Evolutionary conservation across 2,888 invertebrate genomes (phyloP), one percentile per base, ranked within the genome.

Genomic region (Metellina segmentata): DNA sequence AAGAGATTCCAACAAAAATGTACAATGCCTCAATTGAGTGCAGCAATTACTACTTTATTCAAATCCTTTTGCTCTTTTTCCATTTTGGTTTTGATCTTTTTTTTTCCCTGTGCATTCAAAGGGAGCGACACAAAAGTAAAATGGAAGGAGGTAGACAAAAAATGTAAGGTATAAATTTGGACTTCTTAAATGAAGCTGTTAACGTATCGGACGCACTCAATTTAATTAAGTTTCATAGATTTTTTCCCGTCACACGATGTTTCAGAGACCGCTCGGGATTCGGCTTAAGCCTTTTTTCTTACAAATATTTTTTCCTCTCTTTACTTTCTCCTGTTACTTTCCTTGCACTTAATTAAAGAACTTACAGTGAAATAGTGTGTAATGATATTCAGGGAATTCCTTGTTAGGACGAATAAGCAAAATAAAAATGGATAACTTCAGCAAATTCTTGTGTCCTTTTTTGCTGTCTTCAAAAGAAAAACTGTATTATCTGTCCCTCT

Each of bases 131-230:
- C 61, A 61, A 16, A 20, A 74, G 48, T 34, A 74, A 74, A 34
- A 74, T 20, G 74, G 48, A 74, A 34, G 48, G 74, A 16, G 19
- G 70, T n/a, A 70, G 19, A 70, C 48, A 34, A 13, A 74, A 74
- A 74, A 34, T 13, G 48, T 34, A 74, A 20, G 52, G 52, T 61
- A 61, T 61, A 52, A 78, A 52, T 52, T 78, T 53, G 78, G 78
- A 52, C 78, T 78, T 78, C 53, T 78, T 78, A 78, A 78, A 78
- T 52, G 78, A 78, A 78, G 52, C 52, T 78, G 78, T 78, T 78
- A 78, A 51, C 78, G 52, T 78, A 78, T 78, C 78, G 53, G 20
- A 52, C 51, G 20, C 52, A 52, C 19, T 52, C 78, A 52, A 78
- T 78, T 78, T 78, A 78, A 78, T 78, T 52, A 78, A 78, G 78